Conservation (phyloP, 1,140 invertebrate genomes). For the Papilio polytes region DNA sequence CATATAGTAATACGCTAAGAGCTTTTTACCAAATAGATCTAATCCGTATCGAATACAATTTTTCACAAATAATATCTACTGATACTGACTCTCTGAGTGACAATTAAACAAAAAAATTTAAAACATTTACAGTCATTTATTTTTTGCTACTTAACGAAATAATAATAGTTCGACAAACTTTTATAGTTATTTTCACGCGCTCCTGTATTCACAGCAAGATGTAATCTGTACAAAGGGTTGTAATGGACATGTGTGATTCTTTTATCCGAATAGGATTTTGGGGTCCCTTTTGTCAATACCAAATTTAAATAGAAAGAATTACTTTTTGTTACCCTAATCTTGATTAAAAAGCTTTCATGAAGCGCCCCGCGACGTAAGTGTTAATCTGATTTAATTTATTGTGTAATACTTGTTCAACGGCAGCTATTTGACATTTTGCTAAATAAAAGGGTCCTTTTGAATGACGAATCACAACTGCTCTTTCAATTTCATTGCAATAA, state of each 20-base stretch:
- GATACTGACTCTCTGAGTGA: background rate
- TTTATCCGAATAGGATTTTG: constrained; percentile 52
- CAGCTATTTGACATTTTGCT: constrained; percentile 55
- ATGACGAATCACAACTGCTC: constrained; percentile 31
- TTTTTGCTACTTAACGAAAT: background rate
- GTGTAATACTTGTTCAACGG: constrained; percentile 64
- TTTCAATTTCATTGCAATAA: constrained; percentile 4
- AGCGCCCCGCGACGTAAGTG: constrained; percentile 71
- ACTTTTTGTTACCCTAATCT: constrained; percentile 75
- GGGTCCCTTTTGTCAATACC: constrained; percentile 63
- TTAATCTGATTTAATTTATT: constrained; percentile 81
- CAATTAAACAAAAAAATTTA: constrained; percentile 15
- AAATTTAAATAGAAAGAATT: constrained; percentile 73
- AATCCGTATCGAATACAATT: background rate
- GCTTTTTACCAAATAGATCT: background rate
- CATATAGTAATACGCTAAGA: background rate
- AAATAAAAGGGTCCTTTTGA: constrained; percentile 48
- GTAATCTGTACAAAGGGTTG: constrained; percentile 35
- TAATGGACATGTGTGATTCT: constrained; percentile 38
- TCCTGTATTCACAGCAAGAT: constrained; percentile 30
- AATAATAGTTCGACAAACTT: constrained; percentile 4
- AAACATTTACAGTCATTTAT: background rate
- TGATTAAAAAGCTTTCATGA: constrained; percentile 73
- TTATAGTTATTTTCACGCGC: constrained; percentile 19
- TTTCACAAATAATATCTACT: background rate